phyloP scores from a whole-genome alignment of 2,113 vertebrate genomes.

The Platysternon megacephalum region DNA sequence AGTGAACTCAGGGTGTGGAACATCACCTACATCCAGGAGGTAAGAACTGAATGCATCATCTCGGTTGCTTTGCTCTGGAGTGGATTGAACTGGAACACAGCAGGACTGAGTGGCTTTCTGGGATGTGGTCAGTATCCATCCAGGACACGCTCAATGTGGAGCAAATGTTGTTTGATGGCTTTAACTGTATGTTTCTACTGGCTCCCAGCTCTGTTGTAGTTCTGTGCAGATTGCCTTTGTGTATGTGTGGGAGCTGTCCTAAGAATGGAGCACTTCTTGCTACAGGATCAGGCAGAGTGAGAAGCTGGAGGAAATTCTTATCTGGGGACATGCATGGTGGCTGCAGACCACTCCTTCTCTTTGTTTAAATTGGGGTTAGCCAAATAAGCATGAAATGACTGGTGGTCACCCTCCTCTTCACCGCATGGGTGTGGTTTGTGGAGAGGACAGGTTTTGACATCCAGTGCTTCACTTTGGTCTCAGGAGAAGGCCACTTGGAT shows the following conservation, averaged over 20 bases:
- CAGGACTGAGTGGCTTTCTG: neutral
- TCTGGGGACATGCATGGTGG: neutral
- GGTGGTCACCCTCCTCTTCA: neutral
- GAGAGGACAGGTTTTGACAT: neutral
- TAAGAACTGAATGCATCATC: constrained; percentile 4
- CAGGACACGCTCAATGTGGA: neutral
- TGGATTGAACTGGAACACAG: neutral
- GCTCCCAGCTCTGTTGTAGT: neutral
- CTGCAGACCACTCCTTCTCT: neutral
- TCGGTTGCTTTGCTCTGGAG: neutral
- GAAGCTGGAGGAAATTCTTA: neutral
- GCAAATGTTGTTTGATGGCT: neutral
- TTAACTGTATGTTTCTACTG: neutral
- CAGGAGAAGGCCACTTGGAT: neutral
- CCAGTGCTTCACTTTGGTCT: neutral
- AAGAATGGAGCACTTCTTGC: neutral
- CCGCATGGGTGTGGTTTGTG: neutral
- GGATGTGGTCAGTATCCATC: neutral
- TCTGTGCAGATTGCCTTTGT: neutral
- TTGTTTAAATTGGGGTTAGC: neutral
- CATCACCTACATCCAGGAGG: constrained; percentile 80
- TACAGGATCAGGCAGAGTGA: neutral
- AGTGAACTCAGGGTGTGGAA: constrained; percentile 96
- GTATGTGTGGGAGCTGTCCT: neutral
- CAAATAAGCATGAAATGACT: neutral